Conservation (phyloP, 2,888 invertebrate species). For the Trachelus iudaicus region DNA sequence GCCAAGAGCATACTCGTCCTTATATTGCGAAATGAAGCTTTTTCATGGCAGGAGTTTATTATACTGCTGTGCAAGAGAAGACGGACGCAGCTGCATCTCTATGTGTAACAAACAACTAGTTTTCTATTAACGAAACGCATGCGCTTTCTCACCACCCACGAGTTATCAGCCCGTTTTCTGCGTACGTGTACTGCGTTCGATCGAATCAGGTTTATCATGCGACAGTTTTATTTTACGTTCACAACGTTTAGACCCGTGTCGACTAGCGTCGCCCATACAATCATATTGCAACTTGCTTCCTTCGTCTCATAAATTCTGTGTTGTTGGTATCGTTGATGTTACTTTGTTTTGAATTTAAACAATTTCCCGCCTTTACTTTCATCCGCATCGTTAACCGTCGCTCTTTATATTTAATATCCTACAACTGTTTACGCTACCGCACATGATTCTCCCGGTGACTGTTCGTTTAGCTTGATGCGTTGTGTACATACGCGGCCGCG, state of each 20-base stretch:
- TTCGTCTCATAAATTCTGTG: neutral
- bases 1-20: neutral
- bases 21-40: neutral
- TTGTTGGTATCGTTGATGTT: neutral
- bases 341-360: neutral
- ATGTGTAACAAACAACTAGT: neutral
- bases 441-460: neutral
- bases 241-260: neutral
- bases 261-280: neutral
- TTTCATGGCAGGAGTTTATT: neutral
- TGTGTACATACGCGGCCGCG: neutral
- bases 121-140: neutral
- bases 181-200: neutral
- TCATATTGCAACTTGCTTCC: neutral
- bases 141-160: neutral
- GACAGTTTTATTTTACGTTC: neutral
- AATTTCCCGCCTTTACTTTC: neutral
- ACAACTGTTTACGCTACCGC: conserved; percentile 3
- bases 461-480: neutral
- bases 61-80: neutral
- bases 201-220: neutral
- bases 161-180: neutral
- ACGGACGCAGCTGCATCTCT: neutral
- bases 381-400: neutral
- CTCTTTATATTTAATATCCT: neutral